Evolutionary conservation across 2,888 invertebrate species (phyloP).

Genomic region (Harmothoe impar): DNA sequence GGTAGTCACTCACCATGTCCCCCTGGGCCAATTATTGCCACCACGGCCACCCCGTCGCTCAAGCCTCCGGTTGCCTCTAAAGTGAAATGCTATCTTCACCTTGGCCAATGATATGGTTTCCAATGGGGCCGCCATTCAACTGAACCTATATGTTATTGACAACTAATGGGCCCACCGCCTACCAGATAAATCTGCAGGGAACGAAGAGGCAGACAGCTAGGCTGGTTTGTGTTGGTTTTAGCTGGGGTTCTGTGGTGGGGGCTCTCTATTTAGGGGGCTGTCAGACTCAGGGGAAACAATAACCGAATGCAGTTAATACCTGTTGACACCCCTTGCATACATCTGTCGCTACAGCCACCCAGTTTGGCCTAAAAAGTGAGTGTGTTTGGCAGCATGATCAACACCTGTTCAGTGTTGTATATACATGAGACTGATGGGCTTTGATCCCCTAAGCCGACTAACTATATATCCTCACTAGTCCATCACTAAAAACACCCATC

Average conservation of each 20-base stretch:
- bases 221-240: background rate
- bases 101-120: slow-evolving; percentile 43
- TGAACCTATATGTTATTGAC: slow-evolving; percentile 16
- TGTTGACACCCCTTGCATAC: background rate
- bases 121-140: background rate
- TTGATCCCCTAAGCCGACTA: background rate
- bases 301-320: background rate
- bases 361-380: background rate
- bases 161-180: slow-evolving; percentile 23
- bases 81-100: slow-evolving; percentile 46
- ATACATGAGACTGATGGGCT: background rate
- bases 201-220: background rate
- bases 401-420: slow-evolving; percentile 7
- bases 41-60: slow-evolving; percentile 6
- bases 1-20: slow-evolving; percentile 12
- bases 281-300: slow-evolving; percentile 8
- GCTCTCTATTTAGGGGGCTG: background rate
- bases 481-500: too few relatives aligned
- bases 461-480: background rate
- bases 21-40: slow-evolving; percentile 44
- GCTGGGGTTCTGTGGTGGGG: background rate
- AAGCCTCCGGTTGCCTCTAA: slow-evolving; percentile 47
- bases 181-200: background rate
- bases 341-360: background rate
- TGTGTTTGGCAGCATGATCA: background rate